Evolutionary conservation across 2,888 invertebrate genomes (phyloP).

Genomic region (Phrixothrix hirtus): DNA sequence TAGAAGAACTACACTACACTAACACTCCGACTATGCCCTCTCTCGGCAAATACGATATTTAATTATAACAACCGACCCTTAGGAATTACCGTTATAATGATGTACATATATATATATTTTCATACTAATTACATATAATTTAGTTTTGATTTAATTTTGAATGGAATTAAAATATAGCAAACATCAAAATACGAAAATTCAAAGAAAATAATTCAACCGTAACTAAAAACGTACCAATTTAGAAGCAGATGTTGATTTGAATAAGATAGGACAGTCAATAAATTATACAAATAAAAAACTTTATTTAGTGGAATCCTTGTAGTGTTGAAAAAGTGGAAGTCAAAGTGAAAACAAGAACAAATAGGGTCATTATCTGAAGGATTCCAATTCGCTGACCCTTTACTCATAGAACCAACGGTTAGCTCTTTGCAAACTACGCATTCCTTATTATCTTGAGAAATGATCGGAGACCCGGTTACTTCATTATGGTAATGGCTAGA

Average conservation of each 20-base stretch:
- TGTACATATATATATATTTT: too few species aligned
- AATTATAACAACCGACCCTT: too few species aligned
- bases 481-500: slow-evolving; percentile 37
- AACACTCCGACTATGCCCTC: too few species aligned
- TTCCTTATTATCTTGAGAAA: slow-evolving; percentile 41
- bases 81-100: too few species aligned
- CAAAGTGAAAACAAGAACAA: slow-evolving; percentile 36
- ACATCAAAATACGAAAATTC: too few species aligned
- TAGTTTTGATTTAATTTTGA: too few species aligned
- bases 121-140: too few species aligned
- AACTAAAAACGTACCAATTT: too few species aligned
- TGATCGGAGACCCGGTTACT: slow-evolving; percentile 35
- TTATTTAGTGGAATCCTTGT: slow-evolving; percentile 16
- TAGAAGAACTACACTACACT: too few species aligned
- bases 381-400: slow-evolving; percentile 37
- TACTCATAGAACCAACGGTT: slow-evolving; percentile 23
- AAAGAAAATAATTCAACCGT: too few species aligned
- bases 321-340: slow-evolving; percentile 19
- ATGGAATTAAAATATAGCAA: too few species aligned
- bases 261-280: slow-evolving; percentile 32
- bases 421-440: slow-evolving; percentile 22
- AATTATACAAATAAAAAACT: slow-evolving; percentile 8
- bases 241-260: slow-evolving; percentile 9
- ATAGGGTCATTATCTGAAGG: slow-evolving; percentile 39
- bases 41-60: too few species aligned